Evolutionary conservation across 2,797 vertebrate species (phyloP).

Genomic region (Ctenochaetus hawaiiensis): DNA sequence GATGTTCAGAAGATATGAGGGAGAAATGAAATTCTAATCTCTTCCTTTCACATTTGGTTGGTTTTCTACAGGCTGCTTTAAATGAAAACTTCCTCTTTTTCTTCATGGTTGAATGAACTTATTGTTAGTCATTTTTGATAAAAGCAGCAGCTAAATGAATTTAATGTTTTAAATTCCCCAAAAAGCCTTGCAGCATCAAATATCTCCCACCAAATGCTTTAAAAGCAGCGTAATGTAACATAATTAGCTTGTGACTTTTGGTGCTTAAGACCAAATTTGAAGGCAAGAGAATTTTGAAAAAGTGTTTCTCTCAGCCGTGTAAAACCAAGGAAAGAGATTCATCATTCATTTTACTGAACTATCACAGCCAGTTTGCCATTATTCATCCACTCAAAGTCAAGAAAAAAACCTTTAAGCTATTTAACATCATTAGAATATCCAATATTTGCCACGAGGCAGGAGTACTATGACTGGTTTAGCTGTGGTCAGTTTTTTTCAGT

Average conservation of each 20-base stretch:
- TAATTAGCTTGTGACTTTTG: neutral
- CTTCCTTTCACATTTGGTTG: constrained; percentile 22
- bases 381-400: neutral
- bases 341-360: neutral
- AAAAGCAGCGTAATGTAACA: constrained; percentile 3
- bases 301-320: neutral
- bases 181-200: neutral
- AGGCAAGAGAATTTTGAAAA: neutral
- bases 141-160: no score
- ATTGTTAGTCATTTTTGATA: no score
- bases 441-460: neutral
- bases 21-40: constrained; percentile 34
- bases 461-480: neutral
- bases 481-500: neutral
- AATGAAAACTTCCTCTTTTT: neutral
- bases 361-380: no score
- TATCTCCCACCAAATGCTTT: constrained; percentile 12
- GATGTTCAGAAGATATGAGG: constrained; percentile 22
- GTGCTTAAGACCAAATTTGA: constrained; percentile 6
- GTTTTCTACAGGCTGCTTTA: constrained; percentile 25
- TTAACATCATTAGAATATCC: neutral
- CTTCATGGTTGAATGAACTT: no score
- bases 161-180: neutral
- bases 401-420: neutral
- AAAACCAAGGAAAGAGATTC: neutral